Evolutionary conservation across 2,113 vertebrate species (phyloP).

Genomic region (Bubo bubo): DNA sequence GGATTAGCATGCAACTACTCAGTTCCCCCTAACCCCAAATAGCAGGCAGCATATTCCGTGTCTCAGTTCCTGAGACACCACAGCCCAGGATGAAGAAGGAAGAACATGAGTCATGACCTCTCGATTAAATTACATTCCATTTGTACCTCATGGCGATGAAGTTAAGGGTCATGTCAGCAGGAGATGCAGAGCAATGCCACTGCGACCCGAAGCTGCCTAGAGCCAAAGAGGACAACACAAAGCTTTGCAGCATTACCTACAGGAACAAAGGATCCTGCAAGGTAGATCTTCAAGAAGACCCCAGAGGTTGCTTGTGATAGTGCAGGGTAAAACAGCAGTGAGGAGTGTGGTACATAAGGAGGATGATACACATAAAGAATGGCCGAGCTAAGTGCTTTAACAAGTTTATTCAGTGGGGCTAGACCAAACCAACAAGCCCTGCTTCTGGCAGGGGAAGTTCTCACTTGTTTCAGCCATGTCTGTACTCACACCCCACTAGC

Average conservation of each 20-base stretch:
- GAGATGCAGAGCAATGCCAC: neutral
- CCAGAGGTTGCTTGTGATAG: neutral
- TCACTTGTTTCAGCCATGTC: neutral
- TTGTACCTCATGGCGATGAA: neutral
- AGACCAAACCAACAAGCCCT: neutral
- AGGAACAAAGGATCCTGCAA: neutral
- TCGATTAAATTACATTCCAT: rapidly evolving
- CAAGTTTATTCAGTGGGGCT: neutral
- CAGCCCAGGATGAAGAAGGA: neutral
- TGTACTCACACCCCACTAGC: neutral
- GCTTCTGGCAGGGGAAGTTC: neutral
- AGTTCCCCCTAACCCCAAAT: rapidly evolving
- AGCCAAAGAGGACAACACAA: neutral
- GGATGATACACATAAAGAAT: neutral
- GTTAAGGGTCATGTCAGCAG: neutral
- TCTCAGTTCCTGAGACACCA: neutral
- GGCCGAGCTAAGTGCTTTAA: neutral
- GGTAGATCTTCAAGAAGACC: neutral
- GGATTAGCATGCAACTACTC: neutral
- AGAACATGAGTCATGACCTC: neutral
- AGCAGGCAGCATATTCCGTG: neutral
- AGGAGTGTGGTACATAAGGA: neutral
- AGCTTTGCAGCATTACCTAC: neutral
- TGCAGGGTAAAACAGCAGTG: neutral
- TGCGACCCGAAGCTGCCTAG: neutral